Evolutionary conservation across 1,140 invertebrate genomes (phyloP).

Genomic region (Eufriesea mexicana): DNA sequence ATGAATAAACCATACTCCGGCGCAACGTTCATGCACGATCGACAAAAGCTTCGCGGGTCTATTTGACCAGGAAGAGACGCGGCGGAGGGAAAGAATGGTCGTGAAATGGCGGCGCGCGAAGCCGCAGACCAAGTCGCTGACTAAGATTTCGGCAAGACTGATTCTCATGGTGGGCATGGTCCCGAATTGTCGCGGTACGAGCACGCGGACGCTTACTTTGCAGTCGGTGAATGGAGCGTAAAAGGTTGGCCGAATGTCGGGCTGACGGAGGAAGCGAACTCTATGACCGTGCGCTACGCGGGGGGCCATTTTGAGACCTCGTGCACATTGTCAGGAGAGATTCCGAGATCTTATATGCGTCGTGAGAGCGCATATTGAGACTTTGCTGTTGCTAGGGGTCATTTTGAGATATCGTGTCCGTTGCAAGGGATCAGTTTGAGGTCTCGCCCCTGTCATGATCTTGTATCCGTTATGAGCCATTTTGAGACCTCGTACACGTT

Average conservation of each 20-base stretch:
- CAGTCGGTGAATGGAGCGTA: slow-evolving; percentile 14
- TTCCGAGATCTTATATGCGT: no score
- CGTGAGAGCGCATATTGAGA: no score
- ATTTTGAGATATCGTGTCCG: no score
- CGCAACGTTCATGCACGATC: slow-evolving; percentile 6
- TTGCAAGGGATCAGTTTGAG: no score
- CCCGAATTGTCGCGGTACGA: slow-evolving; percentile 30
- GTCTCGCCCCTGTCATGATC: no score
- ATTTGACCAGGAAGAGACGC: background rate
- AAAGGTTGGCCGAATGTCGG: background rate
- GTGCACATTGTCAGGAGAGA: no score
- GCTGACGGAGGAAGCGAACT: background rate
- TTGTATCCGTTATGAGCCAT: no score
- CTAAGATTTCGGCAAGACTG: slow-evolving; percentile 48
- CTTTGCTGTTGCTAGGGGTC: no score
- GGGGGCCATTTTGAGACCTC: no score
- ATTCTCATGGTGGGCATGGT: slow-evolving; percentile 42
- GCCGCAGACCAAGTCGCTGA: slow-evolving; percentile 24
- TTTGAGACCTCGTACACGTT: no score
- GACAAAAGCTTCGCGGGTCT: background rate
- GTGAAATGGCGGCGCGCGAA: background rate
- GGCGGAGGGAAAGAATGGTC: background rate
- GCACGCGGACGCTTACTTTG: slow-evolving; percentile 16
- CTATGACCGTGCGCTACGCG: background rate
- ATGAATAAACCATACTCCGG: background rate